Percentiles rank a stretch among this genome's conserved stretches.
These are phyloP conservation scores for Rhyzopertha dominica DNA, from an alignment of 1,140 invertebrate species.

Conservation along the genomic window DNA sequence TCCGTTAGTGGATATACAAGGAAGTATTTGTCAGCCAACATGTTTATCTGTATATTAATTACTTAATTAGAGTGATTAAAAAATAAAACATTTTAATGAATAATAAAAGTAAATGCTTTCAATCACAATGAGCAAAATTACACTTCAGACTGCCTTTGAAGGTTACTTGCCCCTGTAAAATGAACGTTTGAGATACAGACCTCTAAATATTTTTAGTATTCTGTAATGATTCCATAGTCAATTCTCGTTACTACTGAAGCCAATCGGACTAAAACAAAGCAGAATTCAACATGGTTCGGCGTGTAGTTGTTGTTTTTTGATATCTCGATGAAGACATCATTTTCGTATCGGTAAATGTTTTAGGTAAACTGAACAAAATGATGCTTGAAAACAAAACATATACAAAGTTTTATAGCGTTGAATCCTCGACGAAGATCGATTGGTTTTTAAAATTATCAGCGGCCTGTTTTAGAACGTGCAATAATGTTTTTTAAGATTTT, in stretches of 20 bases:
- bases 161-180: background rate
- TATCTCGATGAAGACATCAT: no score
- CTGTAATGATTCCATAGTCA: constrained; percentile 3
- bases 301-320: no score
- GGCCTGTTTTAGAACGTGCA: background rate
- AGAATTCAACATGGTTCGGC: no score
- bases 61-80: no score
- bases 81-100: no score
- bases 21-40: no score
- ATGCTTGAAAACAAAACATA: background rate
- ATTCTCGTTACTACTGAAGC: background rate
- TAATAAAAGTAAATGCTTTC: no score
- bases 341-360: constrained; percentile 16
- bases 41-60: no score
- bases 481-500: background rate
- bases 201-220: constrained; percentile 1
- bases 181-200: background rate
- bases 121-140: no score
- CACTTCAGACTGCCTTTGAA: background rate
- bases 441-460: background rate
- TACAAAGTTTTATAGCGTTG: constrained; percentile 3
- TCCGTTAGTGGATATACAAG: no score
- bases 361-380: constrained; percentile 13
- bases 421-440: background rate
- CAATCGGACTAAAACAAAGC: background rate